These are phyloP conservation scores for Apis florea DNA, from an alignment of 1,140 invertebrate genomes.

Conservation along the genomic window DNA sequence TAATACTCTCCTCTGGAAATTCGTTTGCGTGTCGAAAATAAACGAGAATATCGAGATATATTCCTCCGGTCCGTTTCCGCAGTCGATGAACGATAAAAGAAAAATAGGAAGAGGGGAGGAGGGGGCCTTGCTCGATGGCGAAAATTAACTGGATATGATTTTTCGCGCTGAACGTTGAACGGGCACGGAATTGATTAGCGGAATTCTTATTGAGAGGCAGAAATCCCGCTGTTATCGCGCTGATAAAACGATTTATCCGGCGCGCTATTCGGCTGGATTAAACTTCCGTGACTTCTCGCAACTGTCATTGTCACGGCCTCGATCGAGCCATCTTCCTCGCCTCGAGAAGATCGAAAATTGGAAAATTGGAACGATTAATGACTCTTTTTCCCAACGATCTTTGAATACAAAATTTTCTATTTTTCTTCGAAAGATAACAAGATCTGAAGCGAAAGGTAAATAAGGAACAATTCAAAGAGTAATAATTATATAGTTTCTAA, in stretches of 20 bases:
- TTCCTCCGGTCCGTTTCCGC: neutral
- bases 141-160: slow-evolving; percentile 34
- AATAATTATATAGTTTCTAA: too few species aligned
- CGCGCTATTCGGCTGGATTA: slow-evolving; percentile 29
- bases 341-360: too few species aligned
- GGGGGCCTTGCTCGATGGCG: neutral
- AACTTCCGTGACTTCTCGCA: slow-evolving; percentile 34
- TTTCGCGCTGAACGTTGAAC: neutral
- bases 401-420: too few species aligned
- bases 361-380: too few species aligned
- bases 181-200: slow-evolving; percentile 22
- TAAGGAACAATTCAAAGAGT: too few species aligned
- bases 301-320: neutral
- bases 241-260: slow-evolving; percentile 51
- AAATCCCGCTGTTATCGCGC: slow-evolving; percentile 10
- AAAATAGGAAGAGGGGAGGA: neutral
- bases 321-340: too few species aligned
- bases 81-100: neutral
- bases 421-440: too few species aligned
- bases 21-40: neutral
- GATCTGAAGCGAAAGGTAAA: too few species aligned
- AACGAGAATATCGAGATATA: neutral
- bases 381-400: too few species aligned
- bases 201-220: slow-evolving; percentile 39
- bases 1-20: too few species aligned